Percentiles rank a stretch among this genome's conserved stretches.
phyloP scores from a whole-genome alignment of 2,888 invertebrate genomes.

The Chalcis sispes region DNA sequence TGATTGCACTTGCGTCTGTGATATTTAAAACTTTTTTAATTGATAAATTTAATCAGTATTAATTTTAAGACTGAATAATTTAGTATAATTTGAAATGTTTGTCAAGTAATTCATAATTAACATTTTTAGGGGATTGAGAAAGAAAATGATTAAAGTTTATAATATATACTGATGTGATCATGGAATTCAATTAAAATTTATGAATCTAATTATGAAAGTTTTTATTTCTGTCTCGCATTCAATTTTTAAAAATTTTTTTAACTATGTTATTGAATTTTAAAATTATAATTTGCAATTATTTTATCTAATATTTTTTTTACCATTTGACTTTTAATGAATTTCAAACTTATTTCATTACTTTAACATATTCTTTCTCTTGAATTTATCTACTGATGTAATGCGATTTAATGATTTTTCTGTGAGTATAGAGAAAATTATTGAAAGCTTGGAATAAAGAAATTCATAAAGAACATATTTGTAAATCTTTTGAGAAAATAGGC shows the following conservation, averaged over 20 bases:
- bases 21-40: constrained; percentile 8
- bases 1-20: constrained; percentile 24
- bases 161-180: too few species aligned
- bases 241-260: background rate
- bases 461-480: constrained; percentile 1
- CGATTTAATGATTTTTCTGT: constrained; percentile 11
- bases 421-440: constrained; percentile 1
- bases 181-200: too few species aligned
- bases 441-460: constrained; percentile 26
- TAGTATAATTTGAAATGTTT: constrained; percentile 28
- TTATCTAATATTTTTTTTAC: background rate
- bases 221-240: too few species aligned
- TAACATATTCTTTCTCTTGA: constrained; percentile 37
- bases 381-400: constrained; percentile 33
- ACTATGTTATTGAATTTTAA: background rate
- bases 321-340: background rate
- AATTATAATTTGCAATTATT: background rate
- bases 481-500: background rate
- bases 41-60: constrained; percentile 27
- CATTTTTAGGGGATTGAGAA: constrained; percentile 12
- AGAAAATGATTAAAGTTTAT: constrained; percentile 37
- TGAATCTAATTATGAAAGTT: background rate
- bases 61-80: constrained; percentile 25
- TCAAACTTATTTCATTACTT: constrained; percentile 4
- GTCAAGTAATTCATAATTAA: background rate